Conservation (phyloP, 1,140 invertebrate species). For the Drosophila saltans region DNA sequence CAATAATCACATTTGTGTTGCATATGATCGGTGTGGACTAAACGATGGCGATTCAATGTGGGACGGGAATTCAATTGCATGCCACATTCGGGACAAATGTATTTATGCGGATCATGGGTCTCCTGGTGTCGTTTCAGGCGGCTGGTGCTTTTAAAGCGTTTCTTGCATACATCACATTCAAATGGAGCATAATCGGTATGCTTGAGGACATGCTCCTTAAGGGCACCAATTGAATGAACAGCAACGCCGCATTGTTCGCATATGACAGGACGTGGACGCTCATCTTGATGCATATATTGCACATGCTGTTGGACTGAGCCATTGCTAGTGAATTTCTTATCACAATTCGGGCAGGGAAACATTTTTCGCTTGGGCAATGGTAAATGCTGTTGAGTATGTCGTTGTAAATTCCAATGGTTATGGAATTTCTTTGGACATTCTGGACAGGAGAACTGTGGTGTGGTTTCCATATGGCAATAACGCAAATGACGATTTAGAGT, state of each 20-base stretch:
- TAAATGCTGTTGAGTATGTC: slow-evolving; percentile 55
- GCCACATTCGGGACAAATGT: slow-evolving; percentile 84
- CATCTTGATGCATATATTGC: slow-evolving; percentile 83
- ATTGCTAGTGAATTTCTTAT: slow-evolving; percentile 72
- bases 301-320: slow-evolving; percentile 76
- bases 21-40: slow-evolving; percentile 84
- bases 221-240: slow-evolving; percentile 83
- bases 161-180: slow-evolving; percentile 83
- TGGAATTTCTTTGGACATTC: slow-evolving; percentile 61
- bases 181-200: slow-evolving; percentile 84
- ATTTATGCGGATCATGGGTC: slow-evolving; percentile 83
- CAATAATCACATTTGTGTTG: slow-evolving; percentile 83
- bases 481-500: slow-evolving; percentile 55
- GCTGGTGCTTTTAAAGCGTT: slow-evolving; percentile 77
- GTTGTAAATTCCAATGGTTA: slow-evolving; percentile 41
- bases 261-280: slow-evolving; percentile 82
- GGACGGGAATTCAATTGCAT: slow-evolving; percentile 83
- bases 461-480: slow-evolving; percentile 40
- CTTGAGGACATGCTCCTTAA: slow-evolving; percentile 83
- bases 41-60: slow-evolving; percentile 83
- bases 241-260: slow-evolving; percentile 83
- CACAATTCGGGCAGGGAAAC: slow-evolving; percentile 56
- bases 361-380: slow-evolving; percentile 55
- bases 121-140: slow-evolving; percentile 80
- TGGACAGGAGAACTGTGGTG: slow-evolving; percentile 24